Evolutionary conservation across 1,140 invertebrate species (phyloP).

Genomic region (Drosophila oshimai): DNA sequence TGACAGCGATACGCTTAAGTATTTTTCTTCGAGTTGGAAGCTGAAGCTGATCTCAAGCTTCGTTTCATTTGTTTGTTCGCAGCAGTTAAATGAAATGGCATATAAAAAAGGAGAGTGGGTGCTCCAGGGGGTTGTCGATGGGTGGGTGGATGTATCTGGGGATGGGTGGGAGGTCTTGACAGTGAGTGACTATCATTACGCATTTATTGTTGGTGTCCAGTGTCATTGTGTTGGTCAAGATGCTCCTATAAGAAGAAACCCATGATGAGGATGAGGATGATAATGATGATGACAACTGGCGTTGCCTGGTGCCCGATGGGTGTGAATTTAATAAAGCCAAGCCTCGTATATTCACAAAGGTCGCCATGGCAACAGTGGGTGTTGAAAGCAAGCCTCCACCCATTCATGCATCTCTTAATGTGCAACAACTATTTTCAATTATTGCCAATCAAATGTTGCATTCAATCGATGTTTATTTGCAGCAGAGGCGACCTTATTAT

Average conservation of each 20-base stretch:
- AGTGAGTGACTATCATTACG: conserved; percentile 75
- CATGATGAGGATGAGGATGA: conserved; percentile 6
- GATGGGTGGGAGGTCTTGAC: no score
- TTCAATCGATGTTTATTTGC: conserved; percentile 80
- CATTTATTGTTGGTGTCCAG: conserved; percentile 61
- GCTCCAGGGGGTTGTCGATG: background rate
- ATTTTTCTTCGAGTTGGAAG: conserved; percentile 19
- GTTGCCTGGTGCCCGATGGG: conserved; percentile 47
- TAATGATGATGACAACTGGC: conserved; percentile 32
- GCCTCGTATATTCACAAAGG: conserved; percentile 50
- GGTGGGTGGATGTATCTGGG: background rate
- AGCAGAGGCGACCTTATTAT: conserved; percentile 25
- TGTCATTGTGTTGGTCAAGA: conserved; percentile 59
- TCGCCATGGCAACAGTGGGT: conserved; percentile 67
- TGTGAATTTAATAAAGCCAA: conserved; percentile 79
- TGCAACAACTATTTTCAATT: conserved; percentile 82
- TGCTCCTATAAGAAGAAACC: conserved; percentile 22
- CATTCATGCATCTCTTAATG: conserved; percentile 46
- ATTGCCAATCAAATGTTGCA: conserved; percentile 82
- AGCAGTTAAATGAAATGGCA: conserved; percentile 79
- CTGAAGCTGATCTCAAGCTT: conserved; percentile 34
- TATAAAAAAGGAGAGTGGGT: conserved; percentile 21
- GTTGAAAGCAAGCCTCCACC: conserved; percentile 23
- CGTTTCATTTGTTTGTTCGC: conserved; percentile 72
- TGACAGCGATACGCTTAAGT: background rate